A percentile compares a stretch with the other conserved stretches of the same genome.
Evolutionary conservation across 2,888 invertebrate species (phyloP).

Genomic region (Cyaniris semiargus): DNA sequence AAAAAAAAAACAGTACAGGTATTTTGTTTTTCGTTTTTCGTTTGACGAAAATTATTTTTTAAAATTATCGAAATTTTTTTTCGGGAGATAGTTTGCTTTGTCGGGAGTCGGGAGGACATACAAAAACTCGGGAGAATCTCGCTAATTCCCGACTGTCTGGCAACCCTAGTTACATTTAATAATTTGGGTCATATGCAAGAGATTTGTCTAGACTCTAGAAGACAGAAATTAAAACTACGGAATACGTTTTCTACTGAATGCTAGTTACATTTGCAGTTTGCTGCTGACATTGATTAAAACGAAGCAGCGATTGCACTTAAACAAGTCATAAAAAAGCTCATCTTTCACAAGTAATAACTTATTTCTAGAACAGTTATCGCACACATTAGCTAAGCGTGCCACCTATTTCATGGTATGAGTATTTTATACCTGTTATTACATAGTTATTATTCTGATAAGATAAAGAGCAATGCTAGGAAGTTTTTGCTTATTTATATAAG

Average conservation of each 20-base stretch:
- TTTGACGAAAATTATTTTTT: too few species aligned
- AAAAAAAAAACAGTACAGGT: too few species aligned
- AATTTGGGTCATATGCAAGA: neutral
- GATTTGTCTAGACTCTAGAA: neutral
- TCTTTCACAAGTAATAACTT: neutral
- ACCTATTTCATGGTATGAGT: conserved; percentile 31
- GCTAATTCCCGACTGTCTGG: too few species aligned
- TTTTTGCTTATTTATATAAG: conserved; percentile 1
- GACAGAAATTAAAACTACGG: neutral
- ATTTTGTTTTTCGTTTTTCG: too few species aligned
- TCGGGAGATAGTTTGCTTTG: too few species aligned
- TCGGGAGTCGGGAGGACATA: too few species aligned
- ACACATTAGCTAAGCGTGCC: neutral
- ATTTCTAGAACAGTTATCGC: neutral
- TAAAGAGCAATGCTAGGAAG: neutral
- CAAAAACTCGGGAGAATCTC: too few species aligned
- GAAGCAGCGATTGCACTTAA: neutral
- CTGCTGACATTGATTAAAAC: neutral
- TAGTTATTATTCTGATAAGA: conserved; percentile 1
- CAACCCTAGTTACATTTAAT: too few species aligned
- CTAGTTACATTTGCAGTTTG: neutral
- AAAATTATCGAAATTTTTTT: too few species aligned
- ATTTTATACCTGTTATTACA: conserved; percentile 30
- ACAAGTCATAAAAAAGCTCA: neutral
- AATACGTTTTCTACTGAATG: neutral